A percentile compares a stretch with the other conserved stretches of the same genome.
Evolutionary conservation across 2,888 invertebrate genomes (phyloP).

Genomic region (Cosmopolites sordidus): DNA sequence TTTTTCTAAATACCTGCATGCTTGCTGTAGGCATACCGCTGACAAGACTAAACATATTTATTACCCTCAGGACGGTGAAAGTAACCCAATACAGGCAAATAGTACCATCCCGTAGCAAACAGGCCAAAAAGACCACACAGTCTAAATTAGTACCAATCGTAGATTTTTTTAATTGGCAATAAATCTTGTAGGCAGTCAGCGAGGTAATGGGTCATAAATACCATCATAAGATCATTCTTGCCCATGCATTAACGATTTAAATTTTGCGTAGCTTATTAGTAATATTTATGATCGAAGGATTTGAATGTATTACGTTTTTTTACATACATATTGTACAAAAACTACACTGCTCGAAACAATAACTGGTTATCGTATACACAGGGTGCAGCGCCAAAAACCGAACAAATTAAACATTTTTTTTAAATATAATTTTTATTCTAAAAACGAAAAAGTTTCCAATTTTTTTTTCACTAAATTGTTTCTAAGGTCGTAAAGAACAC

Average conservation of each 20-base stretch:
- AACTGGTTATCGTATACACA: too few relatives aligned
- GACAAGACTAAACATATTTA: neutral
- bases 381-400: too few relatives aligned
- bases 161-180: conserved; percentile 4
- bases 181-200: conserved; percentile 2
- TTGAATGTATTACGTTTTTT: too few relatives aligned
- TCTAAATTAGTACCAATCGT: neutral
- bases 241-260: neutral
- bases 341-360: too few relatives aligned
- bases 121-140: neutral
- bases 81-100: conserved; percentile 1
- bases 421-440: too few relatives aligned
- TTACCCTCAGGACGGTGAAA: neutral
- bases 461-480: too few relatives aligned
- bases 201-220: conserved; percentile 6
- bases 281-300: neutral
- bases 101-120: neutral
- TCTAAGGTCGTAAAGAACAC: too few relatives aligned
- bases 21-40: neutral
- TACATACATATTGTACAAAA: too few relatives aligned
- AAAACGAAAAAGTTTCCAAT: too few relatives aligned
- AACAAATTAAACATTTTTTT: too few relatives aligned
- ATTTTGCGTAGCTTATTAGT: neutral
- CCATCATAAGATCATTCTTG: neutral
- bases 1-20: neutral